Conservation (phyloP, 2,888 invertebrate genomes). For the Napeogenes inachia region DNA sequence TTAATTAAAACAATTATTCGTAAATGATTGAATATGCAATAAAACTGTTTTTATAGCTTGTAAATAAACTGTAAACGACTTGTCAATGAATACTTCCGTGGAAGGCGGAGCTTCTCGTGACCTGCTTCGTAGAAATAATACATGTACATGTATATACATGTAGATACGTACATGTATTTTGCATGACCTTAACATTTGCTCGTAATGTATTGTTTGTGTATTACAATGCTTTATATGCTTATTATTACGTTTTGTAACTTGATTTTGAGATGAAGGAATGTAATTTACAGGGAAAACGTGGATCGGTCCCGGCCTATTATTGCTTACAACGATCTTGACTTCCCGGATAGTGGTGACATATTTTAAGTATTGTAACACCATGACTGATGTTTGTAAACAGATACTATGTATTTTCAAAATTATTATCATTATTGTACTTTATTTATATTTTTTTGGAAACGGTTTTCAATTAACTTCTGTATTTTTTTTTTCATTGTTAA, state of each 20-base stretch:
- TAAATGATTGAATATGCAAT: too few species aligned
- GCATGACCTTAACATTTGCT: constrained; percentile 60
- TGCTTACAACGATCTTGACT: constrained; percentile 94
- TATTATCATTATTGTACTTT: too few species aligned
- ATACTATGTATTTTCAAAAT: background rate
- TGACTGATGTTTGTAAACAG: constrained; percentile 23
- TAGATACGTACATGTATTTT: constrained; percentile 33
- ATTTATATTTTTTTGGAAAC: too few species aligned
- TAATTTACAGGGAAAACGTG: constrained; percentile 80
- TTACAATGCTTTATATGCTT: constrained; percentile 10
- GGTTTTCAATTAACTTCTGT: too few species aligned
- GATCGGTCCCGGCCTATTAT: constrained; percentile 86
- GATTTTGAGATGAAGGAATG: constrained; percentile 54
- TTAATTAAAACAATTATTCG: too few species aligned
- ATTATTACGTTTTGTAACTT: constrained; percentile 16
- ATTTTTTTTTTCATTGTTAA: too few species aligned
- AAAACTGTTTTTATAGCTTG: background rate
- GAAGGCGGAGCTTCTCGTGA: constrained; percentile 17
- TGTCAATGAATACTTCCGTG: background rate
- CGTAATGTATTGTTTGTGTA: constrained; percentile 23
- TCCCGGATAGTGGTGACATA: constrained; percentile 87
- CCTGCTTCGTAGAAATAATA: constrained; percentile 13
- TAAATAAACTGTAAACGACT: background rate
- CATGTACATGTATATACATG: too few species aligned
- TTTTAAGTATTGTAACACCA: constrained; percentile 82